phyloP scores from a whole-genome alignment of 2,888 invertebrate genomes.

The Trissonchulus sp. region DNA sequence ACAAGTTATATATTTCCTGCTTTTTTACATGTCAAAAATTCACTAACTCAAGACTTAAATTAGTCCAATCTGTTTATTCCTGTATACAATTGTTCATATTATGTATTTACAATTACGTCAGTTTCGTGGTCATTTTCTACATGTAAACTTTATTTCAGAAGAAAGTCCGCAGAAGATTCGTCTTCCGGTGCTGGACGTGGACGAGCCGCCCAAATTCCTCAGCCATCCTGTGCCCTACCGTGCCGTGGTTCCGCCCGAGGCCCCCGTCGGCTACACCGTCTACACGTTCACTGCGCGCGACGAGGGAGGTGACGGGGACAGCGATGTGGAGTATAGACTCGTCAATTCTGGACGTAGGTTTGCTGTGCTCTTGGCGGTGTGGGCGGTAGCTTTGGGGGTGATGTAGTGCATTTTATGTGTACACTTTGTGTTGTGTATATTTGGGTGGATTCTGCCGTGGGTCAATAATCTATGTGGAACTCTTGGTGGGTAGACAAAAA shows the following conservation, averaged over 20 bases:
- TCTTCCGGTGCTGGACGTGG: slow-evolving; percentile 54
- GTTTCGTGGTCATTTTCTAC: too few species aligned
- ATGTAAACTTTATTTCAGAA: too few species aligned
- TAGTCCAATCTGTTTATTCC: too few species aligned
- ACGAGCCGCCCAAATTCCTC: slow-evolving; percentile 93
- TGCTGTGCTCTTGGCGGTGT: background rate
- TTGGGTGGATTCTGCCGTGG: too few species aligned
- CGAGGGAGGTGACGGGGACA: slow-evolving; percentile 69
- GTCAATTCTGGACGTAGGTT: slow-evolving; percentile 43
- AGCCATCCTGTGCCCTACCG: slow-evolving; percentile 95
- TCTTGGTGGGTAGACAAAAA: too few species aligned
- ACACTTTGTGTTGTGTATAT: too few species aligned
- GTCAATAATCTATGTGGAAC: too few species aligned
- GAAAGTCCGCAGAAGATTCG: slow-evolving; percentile 26
- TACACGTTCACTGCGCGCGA: slow-evolving; percentile 95
- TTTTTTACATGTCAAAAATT: too few species aligned
- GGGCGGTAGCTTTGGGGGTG: background rate
- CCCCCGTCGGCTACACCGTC: slow-evolving; percentile 87
- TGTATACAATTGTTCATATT: too few species aligned
- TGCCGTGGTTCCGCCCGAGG: slow-evolving; percentile 89
- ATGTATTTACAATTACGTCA: too few species aligned
- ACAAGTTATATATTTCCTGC: too few species aligned
- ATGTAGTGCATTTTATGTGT: background rate
- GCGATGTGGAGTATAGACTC: slow-evolving; percentile 43
- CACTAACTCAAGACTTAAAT: too few species aligned